Base-by-base conservation (phyloP, 1,140 invertebrate genomes). In the Pogonognathellus flavescens region DNA sequence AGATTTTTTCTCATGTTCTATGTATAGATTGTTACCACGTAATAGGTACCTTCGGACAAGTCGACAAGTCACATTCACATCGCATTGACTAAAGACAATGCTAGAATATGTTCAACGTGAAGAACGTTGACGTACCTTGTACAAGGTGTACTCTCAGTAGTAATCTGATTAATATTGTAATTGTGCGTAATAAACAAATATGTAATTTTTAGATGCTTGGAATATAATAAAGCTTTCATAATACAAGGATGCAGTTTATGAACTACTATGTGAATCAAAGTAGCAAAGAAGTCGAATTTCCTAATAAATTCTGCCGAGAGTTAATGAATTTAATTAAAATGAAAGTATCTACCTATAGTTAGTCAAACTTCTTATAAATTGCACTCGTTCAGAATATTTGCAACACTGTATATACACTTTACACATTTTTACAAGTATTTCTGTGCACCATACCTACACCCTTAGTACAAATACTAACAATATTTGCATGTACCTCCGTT, bases 271-370 rank as follows among this genome's bases (percentile, higher is more conserved):
- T 76, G 70, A 76, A n/a, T 25, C 16, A 76, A 41, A 49, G 31
- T 25, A 50, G 70, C 31, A 9, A 76, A 76, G 14, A 49, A 41
- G 70, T 76, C 41, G 41, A 76, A 31, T 76, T 76, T 76, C 70
- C 41, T 50, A 76, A 76, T 76, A 76, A 16, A 76, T 14, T 66
- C 25, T 76, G 49, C 55, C 50, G 7, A 11, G 50, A 81, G 80
- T 81, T 81, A 81, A 81, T 81, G 80, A 81, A 81, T 22, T 81
- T 81, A 81, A 81, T 81, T 81, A 81, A 81, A 81, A 81, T 22
- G 80, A 81, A 81, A 81, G 80, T 81, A 41, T 81, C 18, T 81
- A 41, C 31, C 80, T 81, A 18, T 55, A 57, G 50, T 50, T 55
- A 57, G 50, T 50, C 53, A 50, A 81, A 81, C 80, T 81, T 55